Evolutionary conservation across 2,888 invertebrate genomes (phyloP).

Genomic region (Mesorhabditis spiculigera): DNA sequence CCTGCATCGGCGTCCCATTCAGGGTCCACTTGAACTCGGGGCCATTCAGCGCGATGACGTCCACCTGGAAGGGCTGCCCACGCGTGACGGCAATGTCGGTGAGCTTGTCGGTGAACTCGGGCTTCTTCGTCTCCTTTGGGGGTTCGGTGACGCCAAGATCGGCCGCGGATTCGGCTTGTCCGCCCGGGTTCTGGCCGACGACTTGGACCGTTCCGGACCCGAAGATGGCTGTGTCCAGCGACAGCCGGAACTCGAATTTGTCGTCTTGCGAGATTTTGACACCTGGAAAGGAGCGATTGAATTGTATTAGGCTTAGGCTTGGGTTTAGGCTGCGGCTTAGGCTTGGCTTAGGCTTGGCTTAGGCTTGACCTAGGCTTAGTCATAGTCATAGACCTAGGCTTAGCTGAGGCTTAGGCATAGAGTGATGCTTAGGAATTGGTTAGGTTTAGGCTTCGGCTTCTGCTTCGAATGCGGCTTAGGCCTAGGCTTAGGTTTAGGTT

Average conservation of each 20-base stretch:
- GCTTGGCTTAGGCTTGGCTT: too few species aligned
- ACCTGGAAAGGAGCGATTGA: constrained; percentile 11
- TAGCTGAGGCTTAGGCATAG: too few species aligned
- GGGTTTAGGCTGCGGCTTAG: too few species aligned
- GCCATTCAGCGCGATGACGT: constrained; percentile 48
- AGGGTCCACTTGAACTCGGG: constrained; percentile 75
- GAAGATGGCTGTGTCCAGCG: constrained; percentile 33
- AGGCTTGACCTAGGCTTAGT: too few species aligned
- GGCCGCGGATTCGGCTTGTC: constrained; percentile 29
- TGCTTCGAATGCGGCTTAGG: too few species aligned
- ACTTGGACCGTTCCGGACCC: constrained; percentile 25
- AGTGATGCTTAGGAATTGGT: too few species aligned
- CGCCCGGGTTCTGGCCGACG: constrained; percentile 25
- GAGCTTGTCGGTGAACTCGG: constrained; percentile 78
- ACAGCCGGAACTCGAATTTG: constrained; percentile 41
- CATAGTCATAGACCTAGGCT: too few species aligned
- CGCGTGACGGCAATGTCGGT: constrained; percentile 74
- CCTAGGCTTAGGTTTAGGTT: too few species aligned
- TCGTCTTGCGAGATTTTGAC: constrained; percentile 40
- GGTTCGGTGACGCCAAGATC: constrained; percentile 36
- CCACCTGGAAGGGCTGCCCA: constrained; percentile 44
- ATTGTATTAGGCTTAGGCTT: too few species aligned
- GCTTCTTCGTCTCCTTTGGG: constrained; percentile 63
- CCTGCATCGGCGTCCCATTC: constrained; percentile 41
- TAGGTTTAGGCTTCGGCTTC: too few species aligned